Evolutionary conservation across 2,113 vertebrate genomes (phyloP).

Genomic region (Grantiella picta): DNA sequence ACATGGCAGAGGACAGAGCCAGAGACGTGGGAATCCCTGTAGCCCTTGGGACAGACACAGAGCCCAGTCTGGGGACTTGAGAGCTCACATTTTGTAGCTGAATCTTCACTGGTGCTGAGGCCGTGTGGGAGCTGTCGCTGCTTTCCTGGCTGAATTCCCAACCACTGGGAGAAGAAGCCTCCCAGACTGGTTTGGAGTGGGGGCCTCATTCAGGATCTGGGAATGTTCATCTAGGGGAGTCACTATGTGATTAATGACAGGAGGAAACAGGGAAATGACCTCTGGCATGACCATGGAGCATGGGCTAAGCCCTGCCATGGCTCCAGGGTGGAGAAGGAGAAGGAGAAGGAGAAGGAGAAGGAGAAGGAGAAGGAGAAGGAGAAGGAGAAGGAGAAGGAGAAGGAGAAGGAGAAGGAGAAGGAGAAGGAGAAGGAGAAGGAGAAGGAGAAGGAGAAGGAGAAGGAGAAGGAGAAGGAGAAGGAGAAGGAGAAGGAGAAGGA

Average conservation of each 20-base stretch:
- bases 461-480: background rate
- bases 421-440: fast-evolving
- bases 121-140: background rate
- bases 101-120: background rate
- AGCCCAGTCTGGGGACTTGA: background rate
- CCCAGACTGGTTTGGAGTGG: background rate
- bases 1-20: background rate
- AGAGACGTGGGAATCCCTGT: background rate
- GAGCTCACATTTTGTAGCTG: background rate
- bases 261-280: background rate
- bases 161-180: background rate
- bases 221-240: background rate
- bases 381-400: fast-evolving
- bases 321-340: no score
- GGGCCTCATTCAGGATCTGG: background rate
- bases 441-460: background rate
- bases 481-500: background rate
- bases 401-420: fast-evolving
- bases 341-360: no score
- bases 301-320: background rate
- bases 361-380: fast-evolving
- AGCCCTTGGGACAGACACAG: background rate
- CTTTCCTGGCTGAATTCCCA: background rate
- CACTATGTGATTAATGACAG: background rate
- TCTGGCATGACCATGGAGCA: fast-evolving